Evolutionary conservation across 2,113 vertebrate genomes (phyloP).

Genomic region (Saccopteryx bilineata): DNA sequence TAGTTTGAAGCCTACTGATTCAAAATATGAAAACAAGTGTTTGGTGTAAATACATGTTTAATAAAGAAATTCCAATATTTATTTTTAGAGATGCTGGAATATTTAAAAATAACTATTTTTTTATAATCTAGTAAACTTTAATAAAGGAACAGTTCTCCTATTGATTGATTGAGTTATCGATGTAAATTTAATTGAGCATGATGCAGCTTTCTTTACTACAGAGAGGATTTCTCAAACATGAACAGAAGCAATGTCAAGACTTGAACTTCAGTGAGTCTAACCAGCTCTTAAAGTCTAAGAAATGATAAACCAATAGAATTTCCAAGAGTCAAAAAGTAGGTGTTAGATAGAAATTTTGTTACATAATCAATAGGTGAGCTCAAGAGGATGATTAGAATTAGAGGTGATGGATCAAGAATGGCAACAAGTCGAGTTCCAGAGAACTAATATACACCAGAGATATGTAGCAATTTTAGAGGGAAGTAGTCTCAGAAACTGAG

Average conservation of each 20-base stretch:
- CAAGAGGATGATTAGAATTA: neutral
- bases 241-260: neutral
- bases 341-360: neutral
- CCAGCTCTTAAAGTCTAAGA: neutral
- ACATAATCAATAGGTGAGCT: neutral
- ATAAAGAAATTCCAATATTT: conserved; percentile 28
- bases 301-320: neutral
- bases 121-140: neutral
- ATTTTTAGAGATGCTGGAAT: neutral
- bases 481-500: neutral
- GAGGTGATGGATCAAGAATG: neutral
- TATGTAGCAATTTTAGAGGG: neutral
- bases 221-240: neutral
- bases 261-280: neutral
- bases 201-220: neutral
- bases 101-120: neutral
- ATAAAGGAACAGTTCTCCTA: neutral
- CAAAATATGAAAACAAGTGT: conserved; percentile 31
- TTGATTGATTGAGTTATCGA: neutral
- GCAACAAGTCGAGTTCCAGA: neutral
- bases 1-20: neutral
- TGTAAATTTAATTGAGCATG: neutral
- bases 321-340: neutral
- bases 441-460: neutral
- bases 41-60: neutral